Percentiles rank a stretch among this genome's conserved stretches.
Conservation (phyloP, 2,797 vertebrate genomes). For the Myotis vivesi region DNA sequence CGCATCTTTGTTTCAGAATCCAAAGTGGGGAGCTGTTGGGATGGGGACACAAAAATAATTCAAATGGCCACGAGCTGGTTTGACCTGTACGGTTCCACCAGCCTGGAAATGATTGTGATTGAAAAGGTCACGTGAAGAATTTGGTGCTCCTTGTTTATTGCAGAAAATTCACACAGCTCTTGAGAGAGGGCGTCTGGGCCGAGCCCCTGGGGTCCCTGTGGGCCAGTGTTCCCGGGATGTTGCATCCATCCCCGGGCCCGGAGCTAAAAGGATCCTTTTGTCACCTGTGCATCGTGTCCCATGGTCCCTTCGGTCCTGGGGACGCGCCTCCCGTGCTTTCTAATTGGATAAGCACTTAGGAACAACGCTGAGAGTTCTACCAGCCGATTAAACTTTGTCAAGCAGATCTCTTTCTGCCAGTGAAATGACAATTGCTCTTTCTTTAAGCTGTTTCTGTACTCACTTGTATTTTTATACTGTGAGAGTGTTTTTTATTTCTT, state of each 20-base stretch:
- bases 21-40: slow-evolving; percentile 83
- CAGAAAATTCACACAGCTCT: slow-evolving; percentile 63
- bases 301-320: slow-evolving; percentile 81
- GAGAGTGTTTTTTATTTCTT: slow-evolving; percentile 52
- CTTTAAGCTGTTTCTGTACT: slow-evolving; percentile 68
- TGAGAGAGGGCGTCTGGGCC: slow-evolving; percentile 54
- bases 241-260: slow-evolving; percentile 67
- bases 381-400: slow-evolving; percentile 86
- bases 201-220: slow-evolving; percentile 66
- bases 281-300: slow-evolving; percentile 79
- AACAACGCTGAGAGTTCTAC: slow-evolving; percentile 81
- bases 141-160: slow-evolving; percentile 73
- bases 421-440: slow-evolving; percentile 79
- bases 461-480: slow-evolving; percentile 67
- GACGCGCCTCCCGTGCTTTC: slow-evolving; percentile 81
- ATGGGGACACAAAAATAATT: slow-evolving; percentile 85
- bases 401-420: slow-evolving; percentile 82
- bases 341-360: slow-evolving; percentile 84
- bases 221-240: slow-evolving; percentile 68
- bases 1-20: slow-evolving; percentile 83
- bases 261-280: slow-evolving; percentile 78
- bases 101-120: slow-evolving; percentile 75
- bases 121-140: slow-evolving; percentile 71
- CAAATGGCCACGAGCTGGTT: slow-evolving; percentile 79
- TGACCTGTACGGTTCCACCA: slow-evolving; percentile 80